Percentiles rank a stretch among this genome's conserved stretches.
phyloP scores from a whole-genome alignment of 2,113 vertebrate genomes.

The Candoia aspera region DNA sequence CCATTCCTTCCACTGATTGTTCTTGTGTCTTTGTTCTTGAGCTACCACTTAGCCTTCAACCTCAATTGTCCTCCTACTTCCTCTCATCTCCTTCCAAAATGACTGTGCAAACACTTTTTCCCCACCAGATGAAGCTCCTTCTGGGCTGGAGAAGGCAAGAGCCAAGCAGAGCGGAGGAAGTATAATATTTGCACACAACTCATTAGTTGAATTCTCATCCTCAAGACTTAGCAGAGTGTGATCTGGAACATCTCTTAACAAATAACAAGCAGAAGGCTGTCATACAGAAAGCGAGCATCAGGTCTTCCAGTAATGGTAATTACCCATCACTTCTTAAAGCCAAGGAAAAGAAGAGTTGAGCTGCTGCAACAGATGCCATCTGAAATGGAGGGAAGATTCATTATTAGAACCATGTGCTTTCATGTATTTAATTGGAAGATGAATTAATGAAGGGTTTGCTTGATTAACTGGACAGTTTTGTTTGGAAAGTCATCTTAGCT shows the following conservation, averaged over 20 bases:
- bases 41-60: background rate
- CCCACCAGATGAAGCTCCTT: background rate
- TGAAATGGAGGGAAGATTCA: background rate
- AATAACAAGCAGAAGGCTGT: constrained; percentile 24
- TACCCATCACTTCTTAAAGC: background rate
- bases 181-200: constrained; percentile 39
- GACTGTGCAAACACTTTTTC: background rate
- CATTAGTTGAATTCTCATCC: constrained; percentile 27
- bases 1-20: background rate
- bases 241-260: constrained; percentile 2
- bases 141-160: background rate
- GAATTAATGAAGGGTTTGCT: background rate
- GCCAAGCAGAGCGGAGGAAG: background rate
- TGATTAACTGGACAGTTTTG: background rate
- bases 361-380: background rate
- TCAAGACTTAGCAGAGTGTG: background rate
- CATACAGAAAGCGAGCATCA: background rate
- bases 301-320: constrained; percentile 7
- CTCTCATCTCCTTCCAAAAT: background rate
- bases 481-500: background rate
- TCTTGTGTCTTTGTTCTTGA: background rate
- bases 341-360: background rate
- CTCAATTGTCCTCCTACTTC: background rate
- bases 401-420: background rate
- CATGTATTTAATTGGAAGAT: constrained; percentile 9